Percentiles rank a stretch among this genome's conserved stretches.
These are phyloP conservation scores for Argya squamiceps DNA, from an alignment of 2,797 vertebrate species.

Conservation along the genomic window DNA sequence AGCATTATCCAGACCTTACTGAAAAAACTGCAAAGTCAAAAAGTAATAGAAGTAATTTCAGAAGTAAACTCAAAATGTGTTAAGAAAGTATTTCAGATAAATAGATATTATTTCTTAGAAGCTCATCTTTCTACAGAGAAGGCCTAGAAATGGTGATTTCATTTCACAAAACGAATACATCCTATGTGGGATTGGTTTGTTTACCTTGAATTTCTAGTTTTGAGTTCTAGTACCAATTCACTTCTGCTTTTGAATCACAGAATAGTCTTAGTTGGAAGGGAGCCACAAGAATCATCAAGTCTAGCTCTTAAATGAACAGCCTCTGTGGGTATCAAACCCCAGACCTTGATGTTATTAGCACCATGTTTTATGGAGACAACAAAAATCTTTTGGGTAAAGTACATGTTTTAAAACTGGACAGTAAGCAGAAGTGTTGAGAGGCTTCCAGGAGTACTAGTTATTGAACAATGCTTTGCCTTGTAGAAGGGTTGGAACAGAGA, in stretches of 20 bases:
- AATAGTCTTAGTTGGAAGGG: not conserved
- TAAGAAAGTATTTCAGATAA: not conserved
- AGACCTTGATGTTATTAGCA: not conserved
- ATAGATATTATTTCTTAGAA: not conserved
- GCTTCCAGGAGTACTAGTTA: not conserved
- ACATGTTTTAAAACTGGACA: not conserved
- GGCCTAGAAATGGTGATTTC: fast-evolving
- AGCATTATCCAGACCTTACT: not conserved
- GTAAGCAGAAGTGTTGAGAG: not conserved
- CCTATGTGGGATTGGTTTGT: not conserved
- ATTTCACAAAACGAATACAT: not conserved
- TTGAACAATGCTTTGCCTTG: not conserved
- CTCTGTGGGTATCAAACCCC: not conserved
- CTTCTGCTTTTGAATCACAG: not conserved
- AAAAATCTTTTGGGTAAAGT: not conserved
- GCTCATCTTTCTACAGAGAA: not conserved
- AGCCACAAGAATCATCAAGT: not conserved
- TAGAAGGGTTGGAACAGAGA: not conserved
- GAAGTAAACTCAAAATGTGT: not conserved
- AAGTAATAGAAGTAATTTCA: not conserved
- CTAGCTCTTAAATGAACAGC: not conserved
- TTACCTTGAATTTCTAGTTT: not conserved
- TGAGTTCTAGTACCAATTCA: not conserved
- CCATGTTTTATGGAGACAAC: not conserved
- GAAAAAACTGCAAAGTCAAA: not conserved